Percentiles rank a stretch among this genome's conserved stretches.
These are phyloP conservation scores for Stenolophus ochropezus DNA, from an alignment of 2,888 invertebrate species.

Conservation along the genomic window DNA sequence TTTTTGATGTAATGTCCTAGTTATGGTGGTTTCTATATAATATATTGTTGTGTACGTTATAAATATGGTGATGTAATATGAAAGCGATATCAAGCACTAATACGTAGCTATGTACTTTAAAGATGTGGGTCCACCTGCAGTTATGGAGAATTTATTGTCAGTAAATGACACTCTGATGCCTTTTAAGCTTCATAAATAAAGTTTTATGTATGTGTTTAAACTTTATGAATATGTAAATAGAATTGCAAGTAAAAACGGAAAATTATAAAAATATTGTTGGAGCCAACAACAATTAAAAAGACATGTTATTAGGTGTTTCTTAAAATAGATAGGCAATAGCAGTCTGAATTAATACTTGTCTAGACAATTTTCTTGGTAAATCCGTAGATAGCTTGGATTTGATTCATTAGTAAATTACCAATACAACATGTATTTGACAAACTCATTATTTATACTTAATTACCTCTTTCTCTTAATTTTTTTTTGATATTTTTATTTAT, in stretches of 20 bases:
- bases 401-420: too few relatives aligned
- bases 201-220: not conserved
- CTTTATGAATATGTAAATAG: not conserved
- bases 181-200: not conserved
- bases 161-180: not conserved
- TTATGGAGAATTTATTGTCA: not conserved
- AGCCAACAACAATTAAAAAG: not conserved
- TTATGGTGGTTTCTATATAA: not conserved
- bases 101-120: too few relatives aligned
- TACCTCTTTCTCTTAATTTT: too few relatives aligned
- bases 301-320: not conserved
- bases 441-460: too few relatives aligned
- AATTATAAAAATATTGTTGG: not conserved
- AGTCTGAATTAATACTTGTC: too few relatives aligned
- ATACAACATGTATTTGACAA: too few relatives aligned
- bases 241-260: not conserved
- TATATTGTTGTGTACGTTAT: not conserved
- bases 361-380: too few relatives aligned
- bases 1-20: not conserved
- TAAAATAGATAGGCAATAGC: not conserved
- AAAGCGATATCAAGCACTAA: not conserved
- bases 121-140: not conserved
- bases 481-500: too few relatives aligned
- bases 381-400: too few relatives aligned
- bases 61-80: not conserved